phyloP scores from a whole-genome alignment of 2,797 vertebrate genomes.

The Anniella stebbinsi region DNA sequence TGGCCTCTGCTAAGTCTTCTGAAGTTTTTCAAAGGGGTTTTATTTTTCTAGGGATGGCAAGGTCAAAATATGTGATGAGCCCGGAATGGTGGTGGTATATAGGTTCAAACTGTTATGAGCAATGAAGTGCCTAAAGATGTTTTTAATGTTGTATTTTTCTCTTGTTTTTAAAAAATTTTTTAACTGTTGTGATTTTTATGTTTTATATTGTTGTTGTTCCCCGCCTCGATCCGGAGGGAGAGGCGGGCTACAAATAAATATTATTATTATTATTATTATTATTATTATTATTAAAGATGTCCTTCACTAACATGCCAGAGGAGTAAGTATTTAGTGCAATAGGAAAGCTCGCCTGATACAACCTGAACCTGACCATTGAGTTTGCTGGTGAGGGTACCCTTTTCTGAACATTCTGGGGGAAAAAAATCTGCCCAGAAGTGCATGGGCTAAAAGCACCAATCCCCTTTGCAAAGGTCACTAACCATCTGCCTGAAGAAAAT shows the following conservation, averaged over 20 bases:
- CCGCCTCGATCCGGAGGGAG: too few species aligned
- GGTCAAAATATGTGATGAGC: not conserved
- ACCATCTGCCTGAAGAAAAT: constrained; percentile 45
- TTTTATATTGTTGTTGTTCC: too few species aligned
- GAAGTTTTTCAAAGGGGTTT: constrained; percentile 10
- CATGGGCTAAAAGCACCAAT: constrained; percentile 20
- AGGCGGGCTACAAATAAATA: too few species aligned
- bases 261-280: too few species aligned
- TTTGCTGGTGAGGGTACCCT: not conserved
- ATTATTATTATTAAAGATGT: too few species aligned
- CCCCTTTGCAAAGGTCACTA: constrained; percentile 29
- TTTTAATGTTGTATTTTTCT: too few species aligned
- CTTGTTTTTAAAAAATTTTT: too few species aligned
- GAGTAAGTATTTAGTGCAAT: constrained; percentile 4
- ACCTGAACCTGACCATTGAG: constrained; percentile 27
- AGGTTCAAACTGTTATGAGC: accelerated
- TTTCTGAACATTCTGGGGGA: constrained; percentile 30
- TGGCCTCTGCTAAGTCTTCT: constrained; percentile 11
- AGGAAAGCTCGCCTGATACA: not conserved
- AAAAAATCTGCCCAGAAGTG: constrained; percentile 22
- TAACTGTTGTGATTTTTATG: too few species aligned
- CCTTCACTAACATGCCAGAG: constrained; percentile 29
- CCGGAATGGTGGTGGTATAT: accelerated
- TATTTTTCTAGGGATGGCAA: not conserved
- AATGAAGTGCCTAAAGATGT: not conserved